Evolutionary conservation across 2,797 vertebrate genomes (phyloP), one percentile per base, ranked within the genome.

Genomic region (Poeciliopsis turneri): DNA sequence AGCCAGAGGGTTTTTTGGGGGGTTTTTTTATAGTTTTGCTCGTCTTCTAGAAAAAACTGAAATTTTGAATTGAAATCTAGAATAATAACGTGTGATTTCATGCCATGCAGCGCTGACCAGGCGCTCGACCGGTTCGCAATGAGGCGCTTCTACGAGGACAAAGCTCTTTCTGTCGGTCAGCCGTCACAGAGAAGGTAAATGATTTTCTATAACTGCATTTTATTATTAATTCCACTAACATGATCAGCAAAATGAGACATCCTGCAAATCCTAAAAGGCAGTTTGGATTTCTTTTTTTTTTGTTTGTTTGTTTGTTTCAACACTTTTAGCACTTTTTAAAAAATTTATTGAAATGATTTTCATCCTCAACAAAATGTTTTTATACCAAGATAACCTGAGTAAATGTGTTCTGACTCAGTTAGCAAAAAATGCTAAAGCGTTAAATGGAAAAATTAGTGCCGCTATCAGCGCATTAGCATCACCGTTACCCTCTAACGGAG

Each of bases 141-240:
- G 98, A 98, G 97, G 85, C 96, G 97, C 25, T 99, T 99, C 93
- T 99, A 98, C 2, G 98, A 99, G 91, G 98, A 99, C 92, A 99
- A 99, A 91, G 96, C 98, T 30, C 96, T 98, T 88, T 97, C 98
- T 0, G 96, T 97, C 45, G 97, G 96, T 61, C 98, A 99, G 89
- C 98, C 98, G 0, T 99, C 98, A 3, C 98, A 99, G 93, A 97
- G 89, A 91, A 97, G 98, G 98, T 99, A 73, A 82, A 97, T 95
- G 18, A 28, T 75, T 76, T 81, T 41, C 36, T 39, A 41, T 39
- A 16, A 16, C 33, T 36, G 36, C 61, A 10, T 64, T 18, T 64
- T 64, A 28, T 64, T 18, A 64, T 64, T 9, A 64, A 36, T 64
- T 66, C 33, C 23, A 13, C 33, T 66, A 20, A 66, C 33, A 11